These are phyloP conservation scores for Polydrusus cervinus DNA, from an alignment of 2,888 invertebrate genomes.

Conservation along the genomic window DNA sequence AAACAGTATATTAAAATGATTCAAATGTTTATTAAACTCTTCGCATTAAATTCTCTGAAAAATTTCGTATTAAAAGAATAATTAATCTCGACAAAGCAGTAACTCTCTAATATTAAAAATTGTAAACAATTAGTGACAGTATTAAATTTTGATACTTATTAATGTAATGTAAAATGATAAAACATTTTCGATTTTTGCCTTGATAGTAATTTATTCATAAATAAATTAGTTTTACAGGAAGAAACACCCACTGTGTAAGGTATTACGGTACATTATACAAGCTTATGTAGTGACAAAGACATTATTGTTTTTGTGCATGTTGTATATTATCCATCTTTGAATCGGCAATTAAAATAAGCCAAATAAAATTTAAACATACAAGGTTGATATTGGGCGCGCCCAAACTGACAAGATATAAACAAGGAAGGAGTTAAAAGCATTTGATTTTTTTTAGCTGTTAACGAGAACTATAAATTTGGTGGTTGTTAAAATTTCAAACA, in stretches of 20 bases:
- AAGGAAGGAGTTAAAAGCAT: conserved; percentile 35
- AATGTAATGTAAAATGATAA: not conserved
- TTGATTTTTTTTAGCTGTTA: conserved; percentile 29
- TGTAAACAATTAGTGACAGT: not conserved
- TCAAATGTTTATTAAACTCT: too few species aligned
- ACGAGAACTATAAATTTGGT: conserved; percentile 36
- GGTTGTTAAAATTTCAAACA: conserved; percentile 13
- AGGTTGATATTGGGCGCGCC: conserved; percentile 42
- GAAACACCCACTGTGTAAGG: conserved; percentile 4
- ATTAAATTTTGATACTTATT: not conserved
- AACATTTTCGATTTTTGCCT: not conserved
- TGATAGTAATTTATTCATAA: conserved; percentile 20
- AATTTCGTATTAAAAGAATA: too few species aligned
- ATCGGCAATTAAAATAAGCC: not conserved
- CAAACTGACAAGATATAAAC: conserved; percentile 22
- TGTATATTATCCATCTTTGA: conserved; percentile 14
- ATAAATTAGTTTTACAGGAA: conserved; percentile 13
- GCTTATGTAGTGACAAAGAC: conserved; percentile 9
- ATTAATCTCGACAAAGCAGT: too few species aligned
- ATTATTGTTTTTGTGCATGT: conserved; percentile 18
- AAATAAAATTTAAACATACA: conserved; percentile 22
- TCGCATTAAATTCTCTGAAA: too few species aligned
- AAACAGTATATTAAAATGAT: too few species aligned
- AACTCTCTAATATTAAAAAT: too few species aligned
- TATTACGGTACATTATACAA: not conserved